Conservation (phyloP, 2,888 invertebrate genomes). For the Diplolepis rosae region DNA sequence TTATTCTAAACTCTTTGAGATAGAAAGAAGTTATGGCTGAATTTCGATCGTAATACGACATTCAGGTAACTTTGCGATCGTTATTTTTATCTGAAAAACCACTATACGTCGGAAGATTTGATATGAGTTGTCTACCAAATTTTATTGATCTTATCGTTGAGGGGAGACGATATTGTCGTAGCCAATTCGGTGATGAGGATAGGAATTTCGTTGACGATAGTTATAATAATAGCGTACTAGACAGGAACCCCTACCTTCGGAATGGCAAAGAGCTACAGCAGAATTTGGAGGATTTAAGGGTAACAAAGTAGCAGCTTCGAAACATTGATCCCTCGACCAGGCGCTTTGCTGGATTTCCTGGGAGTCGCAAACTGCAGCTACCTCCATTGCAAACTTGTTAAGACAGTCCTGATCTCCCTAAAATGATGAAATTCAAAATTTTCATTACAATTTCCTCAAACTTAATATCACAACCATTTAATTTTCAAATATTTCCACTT, state of each 20-base stretch:
- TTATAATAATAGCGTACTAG: slow-evolving; percentile 1
- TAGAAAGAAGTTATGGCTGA: not conserved
- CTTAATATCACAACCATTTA: not conserved
- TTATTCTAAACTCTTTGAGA: not conserved
- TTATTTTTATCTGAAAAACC: not conserved
- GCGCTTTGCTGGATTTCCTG: not conserved
- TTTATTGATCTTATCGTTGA: slow-evolving; percentile 13
- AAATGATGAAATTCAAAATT: not conserved
- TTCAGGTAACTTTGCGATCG: not conserved
- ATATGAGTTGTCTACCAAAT: slow-evolving; percentile 12
- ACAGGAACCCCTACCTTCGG: slow-evolving; percentile 18
- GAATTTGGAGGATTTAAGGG: slow-evolving; percentile 12
- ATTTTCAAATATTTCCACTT: no score
- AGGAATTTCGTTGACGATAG: not conserved
- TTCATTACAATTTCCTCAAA: not conserved
- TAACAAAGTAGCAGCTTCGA: not conserved
- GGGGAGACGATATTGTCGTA: not conserved
- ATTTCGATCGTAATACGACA: not conserved
- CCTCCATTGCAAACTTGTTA: not conserved
- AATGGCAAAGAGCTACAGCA: slow-evolving; percentile 18
- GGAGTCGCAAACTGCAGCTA: not conserved
- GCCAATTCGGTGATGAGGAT: slow-evolving; percentile 6
- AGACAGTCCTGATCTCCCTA: slow-evolving; percentile 17
- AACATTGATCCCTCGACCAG: slow-evolving; percentile 18
- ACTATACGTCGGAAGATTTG: slow-evolving; percentile 4